Evolutionary conservation across 2,797 vertebrate species (phyloP).

Genomic region (Spea hammondii): DNA sequence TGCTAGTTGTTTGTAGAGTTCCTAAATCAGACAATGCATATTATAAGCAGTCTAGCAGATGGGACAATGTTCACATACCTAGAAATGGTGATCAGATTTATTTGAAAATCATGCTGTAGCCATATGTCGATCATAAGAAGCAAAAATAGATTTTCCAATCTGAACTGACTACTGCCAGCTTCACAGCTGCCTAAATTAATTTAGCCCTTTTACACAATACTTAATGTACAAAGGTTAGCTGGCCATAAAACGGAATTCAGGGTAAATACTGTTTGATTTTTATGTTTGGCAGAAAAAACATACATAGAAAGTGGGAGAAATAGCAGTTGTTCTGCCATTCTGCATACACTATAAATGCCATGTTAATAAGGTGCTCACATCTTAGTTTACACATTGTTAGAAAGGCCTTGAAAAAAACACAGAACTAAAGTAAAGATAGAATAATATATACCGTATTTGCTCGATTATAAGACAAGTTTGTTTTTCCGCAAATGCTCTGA

Average conservation of each 20-base stretch:
- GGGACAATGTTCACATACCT: constrained; percentile 66
- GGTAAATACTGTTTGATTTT: neutral
- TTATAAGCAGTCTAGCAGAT: constrained; percentile 69
- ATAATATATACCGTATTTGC: too few relatives aligned
- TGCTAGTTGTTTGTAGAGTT: constrained; percentile 51
- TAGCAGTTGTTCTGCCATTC: too few relatives aligned
- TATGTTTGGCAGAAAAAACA: too few relatives aligned
- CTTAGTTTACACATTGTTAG: too few relatives aligned
- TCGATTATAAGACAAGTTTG: too few relatives aligned
- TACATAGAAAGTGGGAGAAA: too few relatives aligned
- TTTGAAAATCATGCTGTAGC: constrained; percentile 65
- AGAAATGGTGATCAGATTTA: constrained; percentile 67
- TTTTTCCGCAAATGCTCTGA: too few relatives aligned
- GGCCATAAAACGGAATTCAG: neutral
- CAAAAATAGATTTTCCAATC: constrained; percentile 61
- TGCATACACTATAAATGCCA: too few relatives aligned
- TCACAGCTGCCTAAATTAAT: constrained; percentile 55
- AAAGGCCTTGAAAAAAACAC: too few relatives aligned
- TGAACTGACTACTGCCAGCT: constrained; percentile 53
- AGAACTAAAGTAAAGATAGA: too few relatives aligned
- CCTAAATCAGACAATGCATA: constrained; percentile 69
- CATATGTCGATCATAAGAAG: constrained; percentile 62
- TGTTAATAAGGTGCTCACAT: too few relatives aligned
- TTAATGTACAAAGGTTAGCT: neutral
- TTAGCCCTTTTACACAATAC: neutral